Evolutionary conservation across 2,888 invertebrate genomes (phyloP), one percentile per base, ranked within the genome.

Genomic region (Bedellia somnulentella): DNA sequence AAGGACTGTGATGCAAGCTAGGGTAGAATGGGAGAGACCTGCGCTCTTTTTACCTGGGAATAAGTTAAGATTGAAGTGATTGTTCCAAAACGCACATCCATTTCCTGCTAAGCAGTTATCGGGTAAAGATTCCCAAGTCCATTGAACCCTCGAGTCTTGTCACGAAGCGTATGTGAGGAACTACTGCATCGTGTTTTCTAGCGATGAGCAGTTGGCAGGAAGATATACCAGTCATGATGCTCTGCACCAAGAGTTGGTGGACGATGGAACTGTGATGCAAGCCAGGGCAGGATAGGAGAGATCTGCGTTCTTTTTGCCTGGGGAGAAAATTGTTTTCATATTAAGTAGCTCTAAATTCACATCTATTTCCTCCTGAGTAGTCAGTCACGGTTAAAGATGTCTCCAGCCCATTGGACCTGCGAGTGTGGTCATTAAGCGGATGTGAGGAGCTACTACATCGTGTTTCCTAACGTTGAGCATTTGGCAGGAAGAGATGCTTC

Each of bases 91-190:
- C n/a, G n/a, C n/a, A n/a, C n/a, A n/a, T n/a, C n/a, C n/a, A n/a
- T n/a, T n/a, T n/a, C n/a, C n/a, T n/a, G n/a, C n/a, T n/a, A n/a
- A n/a, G n/a, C n/a, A n/a, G n/a, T n/a, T n/a, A n/a, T n/a, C n/a
- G n/a, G n/a, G n/a, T n/a, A n/a, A n/a, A n/a, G n/a, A n/a, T n/a
- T 78, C 79, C 1, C 83, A 89, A 41, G 66, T 71, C 4, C 75
- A 83, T 24, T 94, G 93, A 93, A 79, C 85, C 18, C 80, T 80
- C 15, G 89, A 92, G 54, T 82, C 89, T 40, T 87, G 89, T 33
- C 93, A 94, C 52, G 94, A 95, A 57, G 83, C 90, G n/a, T 94
- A 94, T 49, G 90, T 83, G 0, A 87, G 84, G 43, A 93, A 93
- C 61, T 94, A 94, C 52, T 79, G 46, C 37, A 46, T 71, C 1